phyloP scores from a whole-genome alignment of 2,113 vertebrate genomes.

The Strigops habroptila region DNA sequence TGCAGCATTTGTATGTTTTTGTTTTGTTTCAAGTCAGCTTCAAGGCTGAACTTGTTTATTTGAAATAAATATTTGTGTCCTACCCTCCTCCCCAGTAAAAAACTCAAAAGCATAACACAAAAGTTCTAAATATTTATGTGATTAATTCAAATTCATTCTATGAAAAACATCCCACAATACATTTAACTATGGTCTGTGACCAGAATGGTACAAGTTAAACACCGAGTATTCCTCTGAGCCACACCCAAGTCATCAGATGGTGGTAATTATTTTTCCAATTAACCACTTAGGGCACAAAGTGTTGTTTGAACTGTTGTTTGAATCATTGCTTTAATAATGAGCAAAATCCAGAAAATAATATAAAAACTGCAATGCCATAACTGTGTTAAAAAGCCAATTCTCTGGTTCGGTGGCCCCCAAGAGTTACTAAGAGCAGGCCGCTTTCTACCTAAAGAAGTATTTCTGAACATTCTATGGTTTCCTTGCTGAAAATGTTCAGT shows the following conservation, averaged over 20 bases:
- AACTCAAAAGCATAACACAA: not conserved
- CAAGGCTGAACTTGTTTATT: not conserved
- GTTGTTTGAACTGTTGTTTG: too few species aligned
- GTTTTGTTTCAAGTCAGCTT: not conserved
- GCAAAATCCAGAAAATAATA: not conserved
- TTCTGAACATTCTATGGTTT: not conserved
- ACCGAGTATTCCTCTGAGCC: not conserved
- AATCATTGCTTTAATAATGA: not conserved
- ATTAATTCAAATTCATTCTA: not conserved
- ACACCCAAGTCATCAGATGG: not conserved
- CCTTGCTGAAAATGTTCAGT: not conserved
- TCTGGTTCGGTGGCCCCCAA: not conserved
- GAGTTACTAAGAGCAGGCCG: not conserved
- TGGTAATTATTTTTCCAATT: not conserved
- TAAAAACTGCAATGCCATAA: not conserved
- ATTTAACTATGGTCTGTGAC: not conserved
- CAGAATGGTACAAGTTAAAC: not conserved
- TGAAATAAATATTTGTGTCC: not conserved
- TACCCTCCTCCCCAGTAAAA: not conserved
- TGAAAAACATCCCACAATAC: not conserved
- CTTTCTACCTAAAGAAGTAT: not conserved
- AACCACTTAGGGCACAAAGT: too few species aligned
- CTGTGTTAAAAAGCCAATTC: not conserved
- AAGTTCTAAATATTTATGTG: not conserved
- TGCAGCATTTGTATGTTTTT: not conserved